Base-by-base conservation (phyloP, 2,888 invertebrate species). In the Sarcophaga subvicina region DNA sequence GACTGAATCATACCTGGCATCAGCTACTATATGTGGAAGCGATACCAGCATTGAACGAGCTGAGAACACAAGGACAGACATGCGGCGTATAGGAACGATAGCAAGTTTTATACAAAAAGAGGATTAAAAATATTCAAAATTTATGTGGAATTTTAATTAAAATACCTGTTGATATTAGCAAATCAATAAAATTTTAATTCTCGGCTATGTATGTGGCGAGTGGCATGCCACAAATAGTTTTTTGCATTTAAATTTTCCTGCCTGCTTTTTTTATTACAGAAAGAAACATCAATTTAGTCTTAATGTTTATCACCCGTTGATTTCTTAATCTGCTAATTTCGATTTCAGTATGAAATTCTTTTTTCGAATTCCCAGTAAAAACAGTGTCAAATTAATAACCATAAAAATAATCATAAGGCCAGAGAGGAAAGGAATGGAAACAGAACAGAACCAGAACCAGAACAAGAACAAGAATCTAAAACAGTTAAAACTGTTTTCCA, bases 301-400 rank as follows among this genome's bases (percentile, higher is more conserved):
- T 75, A 71, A 76, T 84, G 72, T 86, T 83, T 86, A 86, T 86
- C 80, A 84, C 84, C 84, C 86, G 86, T 87, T 87, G 86, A 84
- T 79, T 87, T 87, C 81, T 87, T 79, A 84, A 81, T 84, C 84
- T 66, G 20, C 64, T 63, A 27, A 64, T 70, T 80, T 59, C 37
- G n/a, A 22, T 66, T 64, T 71, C 14, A 27, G 45, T 27, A 47
- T 45, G n/a, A 37, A 27, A 14, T 20, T 22, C 37, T 47, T 3
- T 3, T 22, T 12, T 2, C 25, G 17, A 47, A 80, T 72, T 73
- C 64, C 77, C 64, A 73, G 54, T 86, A 84, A 80, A 75, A 64
- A 79, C 81, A 67, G 81, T 84, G 86, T 84, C 84, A 87, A 84
- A 84, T 84, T 87, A 87, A 87, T 87, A 87, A 87, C 75, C 81